phyloP scores from a whole-genome alignment of 2,113 vertebrate species.

The Hippocampus abdominalis region DNA sequence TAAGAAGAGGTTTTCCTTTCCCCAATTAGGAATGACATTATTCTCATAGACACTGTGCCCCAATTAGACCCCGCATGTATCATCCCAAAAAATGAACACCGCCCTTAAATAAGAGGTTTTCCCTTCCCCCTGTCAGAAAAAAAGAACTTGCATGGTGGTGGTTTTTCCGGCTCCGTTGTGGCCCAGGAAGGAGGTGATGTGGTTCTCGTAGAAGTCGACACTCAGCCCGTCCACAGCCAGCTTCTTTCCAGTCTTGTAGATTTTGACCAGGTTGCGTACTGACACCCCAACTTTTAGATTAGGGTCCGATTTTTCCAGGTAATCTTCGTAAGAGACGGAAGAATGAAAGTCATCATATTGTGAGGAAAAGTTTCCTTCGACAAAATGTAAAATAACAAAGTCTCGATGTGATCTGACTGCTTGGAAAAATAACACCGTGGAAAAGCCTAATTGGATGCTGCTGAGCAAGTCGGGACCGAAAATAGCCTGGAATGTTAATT shows the following conservation, averaged over 20 bases:
- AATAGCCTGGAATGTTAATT: constrained; percentile 13
- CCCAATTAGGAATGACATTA: too few relatives aligned
- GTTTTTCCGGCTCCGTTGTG: constrained; percentile 98
- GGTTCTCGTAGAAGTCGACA: constrained; percentile 91
- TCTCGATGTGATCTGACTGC: too few relatives aligned
- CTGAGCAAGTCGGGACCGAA: background rate
- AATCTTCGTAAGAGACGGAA: constrained; percentile 64
- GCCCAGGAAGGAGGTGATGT: constrained; percentile 97
- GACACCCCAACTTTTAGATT: constrained; percentile 85
- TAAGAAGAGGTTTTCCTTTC: too few relatives aligned
- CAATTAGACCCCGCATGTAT: too few relatives aligned
- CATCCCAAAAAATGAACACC: too few relatives aligned
- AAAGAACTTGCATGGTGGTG: constrained; percentile 88
- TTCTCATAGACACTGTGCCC: too few relatives aligned
- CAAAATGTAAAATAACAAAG: background rate
- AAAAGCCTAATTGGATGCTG: background rate
- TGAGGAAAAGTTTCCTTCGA: background rate
- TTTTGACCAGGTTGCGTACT: constrained; percentile 89
- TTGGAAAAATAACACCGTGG: too few relatives aligned
- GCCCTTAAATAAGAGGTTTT: background rate
- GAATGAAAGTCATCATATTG: background rate
- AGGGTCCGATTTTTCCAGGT: constrained; percentile 82
- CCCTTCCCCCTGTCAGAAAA: background rate
- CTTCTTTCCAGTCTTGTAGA: constrained; percentile 93
- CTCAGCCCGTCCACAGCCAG: constrained; percentile 90